These are phyloP conservation scores for Arctocebus calabarensis DNA, from an alignment of 2,797 vertebrate genomes.

Conservation along the genomic window DNA sequence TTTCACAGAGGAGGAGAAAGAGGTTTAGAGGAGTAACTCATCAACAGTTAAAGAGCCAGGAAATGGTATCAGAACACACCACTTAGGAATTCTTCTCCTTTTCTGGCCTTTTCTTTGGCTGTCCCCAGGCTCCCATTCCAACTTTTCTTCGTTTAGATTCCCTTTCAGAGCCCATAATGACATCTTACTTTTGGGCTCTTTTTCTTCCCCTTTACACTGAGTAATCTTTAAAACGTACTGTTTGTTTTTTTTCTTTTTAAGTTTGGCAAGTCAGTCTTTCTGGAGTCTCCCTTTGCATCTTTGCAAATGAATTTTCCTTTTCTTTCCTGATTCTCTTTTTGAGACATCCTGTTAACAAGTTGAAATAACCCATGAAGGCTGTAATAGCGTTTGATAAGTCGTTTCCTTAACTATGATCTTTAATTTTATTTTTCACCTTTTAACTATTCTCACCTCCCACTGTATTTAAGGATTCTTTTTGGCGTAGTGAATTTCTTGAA, in stretches of 20 bases:
- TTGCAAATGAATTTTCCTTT: neutral
- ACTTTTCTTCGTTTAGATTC: neutral
- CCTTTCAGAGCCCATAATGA: neutral
- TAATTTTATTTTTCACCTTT: conserved; percentile 29
- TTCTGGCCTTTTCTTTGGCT: neutral
- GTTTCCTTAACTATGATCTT: neutral
- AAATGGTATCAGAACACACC: neutral
- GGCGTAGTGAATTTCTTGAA: neutral
- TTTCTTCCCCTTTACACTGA: neutral
- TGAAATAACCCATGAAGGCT: conserved; percentile 10
- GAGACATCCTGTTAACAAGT: conserved; percentile 20
- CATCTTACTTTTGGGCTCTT: neutral
- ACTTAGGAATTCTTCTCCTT: neutral
- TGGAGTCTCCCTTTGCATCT: neutral
- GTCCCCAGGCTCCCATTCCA: neutral
- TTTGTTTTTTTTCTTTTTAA: neutral
- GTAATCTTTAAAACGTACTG: conserved; percentile 4
- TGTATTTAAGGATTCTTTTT: neutral
- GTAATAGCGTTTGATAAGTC: neutral
- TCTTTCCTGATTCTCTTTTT: neutral
- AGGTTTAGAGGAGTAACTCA: conserved; percentile 23
- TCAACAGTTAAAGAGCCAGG: neutral
- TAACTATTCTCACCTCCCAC: conserved; percentile 2
- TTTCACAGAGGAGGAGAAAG: conserved; percentile 56
- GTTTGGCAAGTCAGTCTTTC: neutral